phyloP scores from a whole-genome alignment of 2,797 vertebrate genomes.

The Glyptemys insculpta region DNA sequence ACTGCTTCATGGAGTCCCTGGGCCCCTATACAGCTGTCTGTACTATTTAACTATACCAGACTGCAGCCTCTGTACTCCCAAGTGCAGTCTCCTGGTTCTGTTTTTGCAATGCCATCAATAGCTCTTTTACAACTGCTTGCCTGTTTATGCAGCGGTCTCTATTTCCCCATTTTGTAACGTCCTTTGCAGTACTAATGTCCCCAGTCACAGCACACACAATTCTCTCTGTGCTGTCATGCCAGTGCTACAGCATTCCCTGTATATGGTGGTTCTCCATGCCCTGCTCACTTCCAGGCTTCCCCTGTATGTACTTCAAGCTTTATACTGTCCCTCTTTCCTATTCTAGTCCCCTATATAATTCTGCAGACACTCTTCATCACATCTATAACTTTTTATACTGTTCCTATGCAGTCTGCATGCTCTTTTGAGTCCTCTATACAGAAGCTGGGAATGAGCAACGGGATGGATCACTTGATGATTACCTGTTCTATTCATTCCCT shows the following conservation, averaged over 20 bases:
- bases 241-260: background rate
- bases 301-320: too few relatives aligned
- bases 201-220: background rate
- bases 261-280: too few relatives aligned
- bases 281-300: too few relatives aligned
- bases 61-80: background rate
- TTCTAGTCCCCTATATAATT: too few relatives aligned
- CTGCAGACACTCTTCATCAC: too few relatives aligned
- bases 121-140: background rate
- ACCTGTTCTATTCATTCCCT: too few relatives aligned
- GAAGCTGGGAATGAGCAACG: too few relatives aligned
- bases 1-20: background rate
- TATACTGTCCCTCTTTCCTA: too few relatives aligned
- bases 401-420: background rate
- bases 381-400: background rate
- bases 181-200: background rate
- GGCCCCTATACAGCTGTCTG: background rate
- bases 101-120: background rate
- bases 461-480: too few relatives aligned
- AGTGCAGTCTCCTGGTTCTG: background rate
- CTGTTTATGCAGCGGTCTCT: background rate
- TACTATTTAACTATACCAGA: background rate
- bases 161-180: background rate
- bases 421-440: background rate
- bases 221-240: background rate